Percentiles rank a stretch among this genome's conserved stretches.
Evolutionary conservation across 2,113 vertebrate genomes (phyloP).

Genomic region (Gadus chalcogrammus): DNA sequence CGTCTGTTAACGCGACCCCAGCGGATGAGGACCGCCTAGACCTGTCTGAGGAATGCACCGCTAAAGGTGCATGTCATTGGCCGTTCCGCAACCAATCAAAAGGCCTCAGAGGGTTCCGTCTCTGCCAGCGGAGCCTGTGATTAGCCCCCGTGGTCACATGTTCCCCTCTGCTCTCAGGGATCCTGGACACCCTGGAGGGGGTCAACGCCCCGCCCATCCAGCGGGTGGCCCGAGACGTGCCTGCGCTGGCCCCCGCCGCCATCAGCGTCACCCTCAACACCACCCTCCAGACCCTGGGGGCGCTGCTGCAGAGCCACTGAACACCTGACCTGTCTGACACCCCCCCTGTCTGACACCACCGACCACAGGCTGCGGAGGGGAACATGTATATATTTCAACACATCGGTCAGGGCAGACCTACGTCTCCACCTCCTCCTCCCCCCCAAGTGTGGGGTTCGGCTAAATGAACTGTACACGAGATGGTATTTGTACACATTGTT

Average conservation of each 20-base stretch:
- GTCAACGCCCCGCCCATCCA: constrained; percentile 85
- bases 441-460: background rate
- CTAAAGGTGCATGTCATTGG: too few relatives aligned
- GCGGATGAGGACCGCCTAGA: too few relatives aligned
- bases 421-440: background rate
- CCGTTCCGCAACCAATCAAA: too few relatives aligned
- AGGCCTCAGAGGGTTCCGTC: too few relatives aligned
- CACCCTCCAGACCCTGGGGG: constrained; percentile 69
- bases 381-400: too few relatives aligned
- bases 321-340: background rate
- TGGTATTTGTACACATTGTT: too few relatives aligned
- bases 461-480: too few relatives aligned
- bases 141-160: background rate
- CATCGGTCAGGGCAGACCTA: background rate
- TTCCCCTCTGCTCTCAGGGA: constrained; percentile 66
- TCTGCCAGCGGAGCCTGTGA: background rate
- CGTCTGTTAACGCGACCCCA: too few relatives aligned
- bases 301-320: constrained; percentile 67
- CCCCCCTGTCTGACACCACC: background rate
- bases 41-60: too few relatives aligned
- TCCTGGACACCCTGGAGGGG: constrained; percentile 89
- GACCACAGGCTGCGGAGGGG: too few relatives aligned
- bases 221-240: constrained; percentile 88
- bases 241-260: constrained; percentile 62
- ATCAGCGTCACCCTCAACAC: constrained; percentile 80